phyloP scores from a whole-genome alignment of 2,797 vertebrate genomes.

The Mycteria americana region DNA sequence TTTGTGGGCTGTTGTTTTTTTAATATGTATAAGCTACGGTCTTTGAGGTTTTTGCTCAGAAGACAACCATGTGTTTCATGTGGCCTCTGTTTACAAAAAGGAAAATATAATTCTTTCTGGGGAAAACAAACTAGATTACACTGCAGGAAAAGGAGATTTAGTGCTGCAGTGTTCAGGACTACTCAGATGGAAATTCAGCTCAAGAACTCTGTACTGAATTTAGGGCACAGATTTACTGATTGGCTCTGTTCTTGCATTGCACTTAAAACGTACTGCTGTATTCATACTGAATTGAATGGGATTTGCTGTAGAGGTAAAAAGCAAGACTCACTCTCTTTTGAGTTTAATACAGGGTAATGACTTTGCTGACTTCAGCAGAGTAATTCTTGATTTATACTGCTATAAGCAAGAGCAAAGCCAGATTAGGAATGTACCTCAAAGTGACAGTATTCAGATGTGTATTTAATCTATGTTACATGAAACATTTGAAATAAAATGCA shows the following conservation, averaged over 20 bases:
- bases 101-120: not conserved
- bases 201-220: not conserved
- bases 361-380: not conserved
- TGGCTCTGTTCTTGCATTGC: not conserved
- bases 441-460: not conserved
- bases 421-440: not conserved
- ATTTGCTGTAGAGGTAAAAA: not conserved
- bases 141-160: not conserved
- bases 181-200: not conserved
- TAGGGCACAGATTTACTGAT: not conserved
- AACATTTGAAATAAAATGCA: not conserved
- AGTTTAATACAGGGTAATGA: not conserved
- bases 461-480: not conserved
- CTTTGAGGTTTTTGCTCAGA: not conserved
- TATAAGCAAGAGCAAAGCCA: not conserved
- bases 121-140: not conserved
- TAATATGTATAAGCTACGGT: not conserved
- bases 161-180: not conserved
- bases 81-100: not conserved
- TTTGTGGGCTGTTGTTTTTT: not conserved
- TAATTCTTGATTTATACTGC: not conserved
- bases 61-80: not conserved
- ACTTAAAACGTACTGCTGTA: not conserved
- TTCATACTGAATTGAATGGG: not conserved
- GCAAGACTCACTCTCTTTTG: not conserved